Conservation (phyloP, 2,888 invertebrate genomes). For the Anthophora plumipes region DNA sequence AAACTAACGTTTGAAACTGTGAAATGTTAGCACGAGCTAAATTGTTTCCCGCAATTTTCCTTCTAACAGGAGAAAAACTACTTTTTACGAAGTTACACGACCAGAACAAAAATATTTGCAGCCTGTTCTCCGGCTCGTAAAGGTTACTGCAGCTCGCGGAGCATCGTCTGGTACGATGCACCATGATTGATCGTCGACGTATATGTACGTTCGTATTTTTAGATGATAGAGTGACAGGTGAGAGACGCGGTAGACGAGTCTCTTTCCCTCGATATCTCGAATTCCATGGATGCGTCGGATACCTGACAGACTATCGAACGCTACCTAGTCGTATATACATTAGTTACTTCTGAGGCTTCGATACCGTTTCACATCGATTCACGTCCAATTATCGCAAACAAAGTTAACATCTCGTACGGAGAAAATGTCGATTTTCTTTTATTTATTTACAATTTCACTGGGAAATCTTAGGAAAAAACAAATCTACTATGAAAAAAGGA, state of each 20-base stretch:
- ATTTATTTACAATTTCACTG: constrained; percentile 16
- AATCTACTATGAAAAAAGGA: too few species aligned
- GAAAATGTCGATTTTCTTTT: neutral
- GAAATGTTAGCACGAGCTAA: neutral
- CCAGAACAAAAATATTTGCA: constrained; percentile 16
- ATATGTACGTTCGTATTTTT: constrained; percentile 64
- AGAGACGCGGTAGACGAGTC: constrained; percentile 64
- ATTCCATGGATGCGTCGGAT: constrained; percentile 56
- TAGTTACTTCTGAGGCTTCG: constrained; percentile 57
- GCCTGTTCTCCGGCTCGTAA: constrained; percentile 8
- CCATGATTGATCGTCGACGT: constrained; percentile 59
- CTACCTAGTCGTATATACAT: constrained; percentile 48
- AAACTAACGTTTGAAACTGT: neutral
- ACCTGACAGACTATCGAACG: constrained; percentile 54
- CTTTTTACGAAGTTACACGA: constrained; percentile 4
- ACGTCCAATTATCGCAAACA: constrained; percentile 15
- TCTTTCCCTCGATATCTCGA: constrained; percentile 58
- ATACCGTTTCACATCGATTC: constrained; percentile 13
- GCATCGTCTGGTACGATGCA: constrained; percentile 43
- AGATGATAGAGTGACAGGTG: constrained; percentile 63
- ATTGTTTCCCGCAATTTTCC: constrained; percentile 4
- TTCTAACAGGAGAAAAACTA: neutral
- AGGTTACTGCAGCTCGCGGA: constrained; percentile 25
- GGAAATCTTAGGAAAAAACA: too few species aligned
- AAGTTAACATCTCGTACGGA: constrained; percentile 6